Evolutionary conservation across 2,888 invertebrate species (phyloP), one percentile per base, ranked within the genome.

Genomic region (Drosophila engyochracea): DNA sequence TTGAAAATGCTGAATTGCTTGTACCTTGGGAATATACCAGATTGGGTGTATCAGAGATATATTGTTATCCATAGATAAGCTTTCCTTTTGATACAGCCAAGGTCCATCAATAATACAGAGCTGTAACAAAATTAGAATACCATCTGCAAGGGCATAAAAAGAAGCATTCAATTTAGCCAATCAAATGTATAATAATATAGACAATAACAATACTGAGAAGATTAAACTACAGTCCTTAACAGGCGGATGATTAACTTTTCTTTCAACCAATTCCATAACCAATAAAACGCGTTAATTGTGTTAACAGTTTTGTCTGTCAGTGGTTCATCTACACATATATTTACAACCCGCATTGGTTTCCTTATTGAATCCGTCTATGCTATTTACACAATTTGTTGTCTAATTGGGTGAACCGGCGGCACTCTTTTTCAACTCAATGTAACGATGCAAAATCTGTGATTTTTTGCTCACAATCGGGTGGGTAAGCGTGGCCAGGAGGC

Each of bases 361-460:
- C 59, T 66, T 75, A 70, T 76, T 53, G 69, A 88, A 73, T 88
- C 74, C 70, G 54, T 74, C 72, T 88, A 79, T 33, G 70, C 52
- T 83, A 89, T 86, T 76, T 87, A 87, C 80, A 90, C 69, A 82
- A 80, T 86, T 83, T 71, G 68, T 82, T 83, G 66, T 71, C 91
- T 90, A 90, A 74, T 65, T 77, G 54, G 65, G 63, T 41, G 72
- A 49, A 64, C 61, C 72, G 22, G 63, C 54, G 37, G 61, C 30
- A 33, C 58, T 69, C 64, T 76, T 55, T 37, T 80, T 86, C 14
- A 72, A 72, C 35, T 95, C 95, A 73, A 95, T 93, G 89, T 95
- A 95, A 91, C 95, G 94, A 89, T 95, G 95, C 60, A 95, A 87
- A 25, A 90, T 76, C 72, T 88, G 72, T 4, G 90, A 91, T 70